Percentiles rank a stretch among this genome's conserved stretches.
These are phyloP conservation scores for Hemichromis elongatus DNA, from an alignment of 2,113 vertebrate species.

Conservation along the genomic window DNA sequence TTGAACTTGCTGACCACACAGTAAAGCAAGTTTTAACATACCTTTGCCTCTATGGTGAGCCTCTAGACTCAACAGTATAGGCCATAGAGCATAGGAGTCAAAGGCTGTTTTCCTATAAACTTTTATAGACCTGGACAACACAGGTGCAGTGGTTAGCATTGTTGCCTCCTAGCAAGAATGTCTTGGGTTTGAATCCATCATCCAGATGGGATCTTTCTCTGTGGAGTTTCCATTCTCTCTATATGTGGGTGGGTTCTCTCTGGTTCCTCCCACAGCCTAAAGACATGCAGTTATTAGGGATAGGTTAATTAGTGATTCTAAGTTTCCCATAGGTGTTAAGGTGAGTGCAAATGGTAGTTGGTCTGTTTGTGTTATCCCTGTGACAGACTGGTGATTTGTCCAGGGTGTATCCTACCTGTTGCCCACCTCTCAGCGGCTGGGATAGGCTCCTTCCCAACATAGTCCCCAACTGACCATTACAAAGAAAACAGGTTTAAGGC, in stretches of 20 bases:
- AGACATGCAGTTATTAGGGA: not conserved
- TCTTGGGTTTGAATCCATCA: not conserved
- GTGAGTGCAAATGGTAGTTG: not conserved
- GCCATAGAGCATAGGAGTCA: not conserved
- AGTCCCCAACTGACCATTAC: not conserved
- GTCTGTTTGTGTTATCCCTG: not conserved
- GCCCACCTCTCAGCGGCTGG: not conserved
- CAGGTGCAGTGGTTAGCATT: not conserved
- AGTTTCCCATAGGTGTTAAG: not conserved
- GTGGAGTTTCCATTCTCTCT: not conserved
- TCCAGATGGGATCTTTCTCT: not conserved
- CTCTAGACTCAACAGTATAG: rapidly evolving
- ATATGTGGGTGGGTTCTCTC: not conserved
- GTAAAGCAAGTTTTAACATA: not conserved
- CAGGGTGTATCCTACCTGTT: not conserved
- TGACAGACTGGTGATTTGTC: rapidly evolving
- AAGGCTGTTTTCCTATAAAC: not conserved
- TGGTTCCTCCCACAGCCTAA: not conserved
- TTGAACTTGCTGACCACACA: not conserved
- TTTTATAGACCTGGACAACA: not conserved
- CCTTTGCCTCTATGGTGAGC: not conserved
- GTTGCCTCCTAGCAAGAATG: rapidly evolving
- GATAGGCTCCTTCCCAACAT: not conserved
- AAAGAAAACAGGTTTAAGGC: not conserved
- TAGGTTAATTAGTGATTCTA: not conserved